phyloP scores from a whole-genome alignment of 2,113 vertebrate species.

The Menura novaehollandiae region DNA sequence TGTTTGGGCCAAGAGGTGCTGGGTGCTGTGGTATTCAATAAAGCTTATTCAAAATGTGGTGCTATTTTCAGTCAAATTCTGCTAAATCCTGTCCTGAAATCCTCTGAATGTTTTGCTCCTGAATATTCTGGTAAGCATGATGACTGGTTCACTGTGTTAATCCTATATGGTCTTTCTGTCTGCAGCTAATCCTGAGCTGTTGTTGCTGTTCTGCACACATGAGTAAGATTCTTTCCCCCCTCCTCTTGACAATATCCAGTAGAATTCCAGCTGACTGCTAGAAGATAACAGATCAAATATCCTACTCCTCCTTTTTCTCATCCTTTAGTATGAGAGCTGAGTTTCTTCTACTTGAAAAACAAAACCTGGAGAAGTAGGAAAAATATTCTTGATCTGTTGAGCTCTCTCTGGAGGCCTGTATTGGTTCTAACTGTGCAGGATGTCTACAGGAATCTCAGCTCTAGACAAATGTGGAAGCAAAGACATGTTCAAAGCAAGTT shows the following conservation, averaged over 20 bases:
- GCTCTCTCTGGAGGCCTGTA: not conserved
- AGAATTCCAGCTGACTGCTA: not conserved
- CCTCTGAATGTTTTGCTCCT: constrained; percentile 54
- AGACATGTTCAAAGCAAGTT: not conserved
- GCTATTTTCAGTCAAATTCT: constrained; percentile 28
- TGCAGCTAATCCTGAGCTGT: constrained; percentile 58
- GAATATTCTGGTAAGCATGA: constrained; percentile 28
- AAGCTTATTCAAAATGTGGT: not conserved
- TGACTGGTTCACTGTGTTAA: constrained; percentile 56
- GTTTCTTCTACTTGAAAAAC: not conserved
- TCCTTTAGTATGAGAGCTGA: not conserved
- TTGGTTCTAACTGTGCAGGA: not conserved
- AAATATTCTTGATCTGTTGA: not conserved
- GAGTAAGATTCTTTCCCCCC: constrained; percentile 8
- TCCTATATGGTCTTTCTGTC: constrained; percentile 52
- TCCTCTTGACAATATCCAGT: not conserved
- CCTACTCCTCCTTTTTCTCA: not conserved
- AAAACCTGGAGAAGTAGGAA: not conserved
- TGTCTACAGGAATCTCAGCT: not conserved
- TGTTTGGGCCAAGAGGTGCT: not conserved
- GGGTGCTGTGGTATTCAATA: not conserved
- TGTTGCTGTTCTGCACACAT: constrained; percentile 35
- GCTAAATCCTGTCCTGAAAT: constrained; percentile 45
- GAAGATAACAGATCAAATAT: not conserved
- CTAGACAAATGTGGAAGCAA: not conserved